These are phyloP conservation scores for Martes martes DNA, from an alignment of 2,113 vertebrate species.

Conservation along the genomic window DNA sequence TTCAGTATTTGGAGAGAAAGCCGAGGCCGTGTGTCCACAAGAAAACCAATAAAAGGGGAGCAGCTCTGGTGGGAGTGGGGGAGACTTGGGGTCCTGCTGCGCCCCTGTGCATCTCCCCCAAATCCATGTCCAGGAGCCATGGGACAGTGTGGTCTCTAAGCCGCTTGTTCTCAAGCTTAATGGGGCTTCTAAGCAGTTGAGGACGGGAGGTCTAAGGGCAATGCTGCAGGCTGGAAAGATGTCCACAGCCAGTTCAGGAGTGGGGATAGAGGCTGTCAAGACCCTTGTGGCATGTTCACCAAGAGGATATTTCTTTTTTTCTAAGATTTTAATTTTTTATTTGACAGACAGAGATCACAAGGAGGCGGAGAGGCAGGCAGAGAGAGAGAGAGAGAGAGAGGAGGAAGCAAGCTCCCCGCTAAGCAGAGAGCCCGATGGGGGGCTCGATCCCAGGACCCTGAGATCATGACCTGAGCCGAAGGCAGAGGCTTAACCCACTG, in stretches of 20 bases:
- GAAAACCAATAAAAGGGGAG: neutral
- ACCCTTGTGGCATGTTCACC: neutral
- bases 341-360: no score
- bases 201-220: neutral
- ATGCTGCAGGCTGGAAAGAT: neutral
- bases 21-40: neutral
- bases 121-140: neutral
- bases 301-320: neutral
- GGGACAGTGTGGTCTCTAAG: neutral
- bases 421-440: no score
- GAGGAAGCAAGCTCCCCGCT: no score
- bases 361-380: no score
- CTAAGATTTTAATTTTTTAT: no score
- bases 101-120: neutral
- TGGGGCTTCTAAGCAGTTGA: neutral
- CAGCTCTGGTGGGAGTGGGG: neutral
- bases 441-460: no score
- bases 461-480: no score
- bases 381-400: no score
- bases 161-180: neutral
- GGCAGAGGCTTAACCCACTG: no score
- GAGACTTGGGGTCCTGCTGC: neutral
- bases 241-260: neutral
- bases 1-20: neutral
- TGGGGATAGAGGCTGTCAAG: neutral